phyloP scores from a whole-genome alignment of 1,140 invertebrate genomes.

The Drusus annulatus region DNA sequence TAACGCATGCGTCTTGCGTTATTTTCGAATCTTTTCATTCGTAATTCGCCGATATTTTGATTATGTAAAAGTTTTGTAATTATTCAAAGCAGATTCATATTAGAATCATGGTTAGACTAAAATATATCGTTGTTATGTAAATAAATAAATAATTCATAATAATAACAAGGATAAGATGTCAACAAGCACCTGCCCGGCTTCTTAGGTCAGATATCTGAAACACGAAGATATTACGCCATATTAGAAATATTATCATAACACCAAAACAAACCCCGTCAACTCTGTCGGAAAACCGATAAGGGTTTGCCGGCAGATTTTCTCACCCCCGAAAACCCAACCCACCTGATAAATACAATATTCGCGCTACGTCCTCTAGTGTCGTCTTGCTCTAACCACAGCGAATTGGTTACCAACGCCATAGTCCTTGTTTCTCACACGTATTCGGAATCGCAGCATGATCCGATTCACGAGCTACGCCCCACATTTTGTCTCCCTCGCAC shows the following conservation, averaged over 20 bases:
- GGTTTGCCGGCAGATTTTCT: conserved; percentile 11
- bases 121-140: no score
- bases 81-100: no score
- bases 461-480: conserved; percentile 37
- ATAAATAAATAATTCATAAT: no score
- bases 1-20: no score
- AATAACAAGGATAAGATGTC: no score
- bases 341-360: conserved; percentile 17
- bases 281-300: conserved; percentile 12
- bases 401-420: conserved; percentile 13
- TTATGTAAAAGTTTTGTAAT: no score
- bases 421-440: conserved; percentile 16
- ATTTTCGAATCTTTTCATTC: no score
- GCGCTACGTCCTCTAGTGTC: background rate
- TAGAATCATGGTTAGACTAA: no score
- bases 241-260: background rate
- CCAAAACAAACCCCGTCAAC: background rate
- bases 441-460: conserved; percentile 2
- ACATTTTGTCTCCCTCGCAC: conserved; percentile 19
- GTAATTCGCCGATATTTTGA: no score
- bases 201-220: no score
- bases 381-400: conserved; percentile 20
- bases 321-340: conserved; percentile 6
- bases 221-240: background rate
- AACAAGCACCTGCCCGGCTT: no score